phyloP scores from a whole-genome alignment of 2,113 vertebrate species.

The Coreoperca whiteheadi region DNA sequence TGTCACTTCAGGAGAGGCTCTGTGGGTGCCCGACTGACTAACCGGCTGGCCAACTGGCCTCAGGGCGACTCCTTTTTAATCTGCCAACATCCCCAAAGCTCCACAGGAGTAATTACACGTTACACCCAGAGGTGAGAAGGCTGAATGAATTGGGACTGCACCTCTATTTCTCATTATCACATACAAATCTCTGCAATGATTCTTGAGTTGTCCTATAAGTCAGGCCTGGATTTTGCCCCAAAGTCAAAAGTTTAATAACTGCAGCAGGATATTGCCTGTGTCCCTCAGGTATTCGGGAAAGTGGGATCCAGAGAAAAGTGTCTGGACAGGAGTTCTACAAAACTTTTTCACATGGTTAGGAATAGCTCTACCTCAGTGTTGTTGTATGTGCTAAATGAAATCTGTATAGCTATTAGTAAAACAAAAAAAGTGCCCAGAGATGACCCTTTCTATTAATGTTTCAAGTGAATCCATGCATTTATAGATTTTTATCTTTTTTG shows the following conservation, averaged over 20 bases:
- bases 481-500: too few relatives aligned
- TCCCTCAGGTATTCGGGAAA: constrained; percentile 30
- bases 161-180: constrained; percentile 67
- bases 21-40: constrained; percentile 18
- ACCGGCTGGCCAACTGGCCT: constrained; percentile 42
- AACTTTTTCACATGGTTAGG: neutral
- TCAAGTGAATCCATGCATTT: neutral
- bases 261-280: constrained; percentile 42
- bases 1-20: constrained; percentile 45
- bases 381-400: neutral
- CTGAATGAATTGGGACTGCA: constrained; percentile 43
- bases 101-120: constrained; percentile 73
- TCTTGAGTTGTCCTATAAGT: constrained; percentile 58
- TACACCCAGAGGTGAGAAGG: constrained; percentile 67
- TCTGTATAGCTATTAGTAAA: neutral
- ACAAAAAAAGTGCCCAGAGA: neutral
- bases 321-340: neutral
- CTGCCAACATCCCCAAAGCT: constrained; percentile 51
- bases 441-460: neutral
- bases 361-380: neutral
- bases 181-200: constrained; percentile 57
- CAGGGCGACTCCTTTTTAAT: constrained; percentile 67
- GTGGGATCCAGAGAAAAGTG: constrained; percentile 14
- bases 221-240: constrained; percentile 33
- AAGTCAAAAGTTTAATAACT: constrained; percentile 54